Base-by-base conservation (phyloP, 2,888 invertebrate genomes). In the Ecliptopera silaceata region DNA sequence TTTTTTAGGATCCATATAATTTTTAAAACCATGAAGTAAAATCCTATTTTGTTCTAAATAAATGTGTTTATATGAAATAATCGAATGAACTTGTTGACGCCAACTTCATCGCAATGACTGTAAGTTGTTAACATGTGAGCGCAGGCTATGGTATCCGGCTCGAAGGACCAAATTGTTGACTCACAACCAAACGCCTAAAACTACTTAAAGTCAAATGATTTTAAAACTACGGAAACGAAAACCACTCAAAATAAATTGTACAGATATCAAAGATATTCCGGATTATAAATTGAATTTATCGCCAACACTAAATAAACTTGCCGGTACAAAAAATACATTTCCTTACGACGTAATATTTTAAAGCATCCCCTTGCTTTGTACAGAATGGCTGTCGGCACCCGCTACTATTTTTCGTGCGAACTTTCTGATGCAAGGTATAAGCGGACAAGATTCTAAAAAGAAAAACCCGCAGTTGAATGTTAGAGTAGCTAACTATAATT, bases 341-440 rank as follows among this genome's bases (percentile, higher is more conserved):
- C 81, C 82, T 77, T 74, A 77, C 77, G 75, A 79, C 75, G 81
- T 87, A 86, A 89, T 89, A 88, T 88, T 89, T 89, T 88, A 88
- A 88, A 84, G 81, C 86, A 81, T 61, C 82, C 88, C 82, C 84
- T 83, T 77, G 82, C 79, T 82, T 84, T 82, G 82, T 84, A 88
- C 87, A 84, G 86, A 87, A 87, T 88, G 86, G 84, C 81, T 88
- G 89, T 89, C 88, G 87, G 83, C 89, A 83, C 85, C 84, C 75
- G 82, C 79, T 85, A 82, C 86, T 86, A 85, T 88, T 85, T 87
- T 86, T 86, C 85, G 81, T 77, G 68, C 64, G 63, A 55, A 67
- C 59, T 47, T 42, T 55, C 50, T 18, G 75, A 76, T 59, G 0
- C 58, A 80, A 79, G 69, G 50, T 2, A 66, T 18, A 59, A 66